phyloP scores from a whole-genome alignment of 2,888 invertebrate species.

The Pterobdella sp. region DNA sequence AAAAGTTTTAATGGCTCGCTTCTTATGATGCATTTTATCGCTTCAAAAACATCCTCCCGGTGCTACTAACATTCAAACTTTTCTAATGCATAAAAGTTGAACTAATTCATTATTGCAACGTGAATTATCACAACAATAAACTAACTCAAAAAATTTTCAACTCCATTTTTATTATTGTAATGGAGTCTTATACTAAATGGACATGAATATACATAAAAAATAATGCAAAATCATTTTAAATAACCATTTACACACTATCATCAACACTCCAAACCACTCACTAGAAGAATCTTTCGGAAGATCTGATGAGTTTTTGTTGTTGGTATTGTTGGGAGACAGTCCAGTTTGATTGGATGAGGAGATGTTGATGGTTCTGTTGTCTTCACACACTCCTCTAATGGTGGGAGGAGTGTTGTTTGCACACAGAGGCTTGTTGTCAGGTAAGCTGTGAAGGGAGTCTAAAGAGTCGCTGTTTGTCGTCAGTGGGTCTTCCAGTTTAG shows the following conservation, averaged over 20 bases:
- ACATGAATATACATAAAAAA: neutral
- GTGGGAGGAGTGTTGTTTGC: conserved; percentile 32
- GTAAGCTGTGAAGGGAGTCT: conserved; percentile 24
- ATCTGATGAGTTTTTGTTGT: neutral
- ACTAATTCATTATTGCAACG: too few relatives aligned
- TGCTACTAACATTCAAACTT: too few relatives aligned
- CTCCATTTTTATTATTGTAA: neutral
- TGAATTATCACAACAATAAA: too few relatives aligned
- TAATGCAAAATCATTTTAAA: neutral
- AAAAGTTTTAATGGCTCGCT: too few relatives aligned
- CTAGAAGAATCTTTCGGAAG: neutral
- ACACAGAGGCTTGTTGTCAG: conserved; percentile 35
- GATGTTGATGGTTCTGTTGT: neutral
- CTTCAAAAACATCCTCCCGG: too few relatives aligned
- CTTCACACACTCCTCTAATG: neutral
- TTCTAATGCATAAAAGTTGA: too few relatives aligned
- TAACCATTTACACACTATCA: neutral
- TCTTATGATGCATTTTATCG: too few relatives aligned
- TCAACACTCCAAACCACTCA: neutral
- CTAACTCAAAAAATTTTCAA: too few relatives aligned
- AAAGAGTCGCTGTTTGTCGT: conserved; percentile 25
- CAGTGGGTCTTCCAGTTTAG: conserved; percentile 17
- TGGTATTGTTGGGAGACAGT: neutral
- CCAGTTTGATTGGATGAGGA: neutral
- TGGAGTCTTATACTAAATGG: neutral